Base-by-base conservation (phyloP, 1,140 invertebrate species). In the Diorhabda carinulata region DNA sequence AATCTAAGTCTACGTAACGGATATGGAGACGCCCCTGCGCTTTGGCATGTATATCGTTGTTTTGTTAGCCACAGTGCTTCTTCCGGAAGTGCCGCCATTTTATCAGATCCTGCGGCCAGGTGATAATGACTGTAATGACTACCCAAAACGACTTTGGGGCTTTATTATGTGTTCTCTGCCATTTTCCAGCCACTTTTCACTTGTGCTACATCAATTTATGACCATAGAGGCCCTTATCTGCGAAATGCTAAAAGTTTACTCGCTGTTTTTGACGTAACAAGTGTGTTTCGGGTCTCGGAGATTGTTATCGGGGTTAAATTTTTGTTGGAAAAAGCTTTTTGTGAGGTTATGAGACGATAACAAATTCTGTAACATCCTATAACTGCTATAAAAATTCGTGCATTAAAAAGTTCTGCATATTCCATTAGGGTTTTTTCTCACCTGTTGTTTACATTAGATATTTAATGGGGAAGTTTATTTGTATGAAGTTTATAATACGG, bases 81-180 rank as follows among this genome's bases (percentile, higher is more conserved):
- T 25, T 43, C 66, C 41, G 59, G 58, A 57, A 8, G 10, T 10
- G 52, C 57, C n/a, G 58, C 42, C 58, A 58, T 9, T n/a, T 40
- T 67, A 67, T 67, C 66, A 58, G 66, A 68, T 68, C 57, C 67
- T 68, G 67, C 52, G 67, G 67, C 47, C 67, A 68, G 67, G 61
- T 68, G 67, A 68, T 68, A 68, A 68, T 63, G 67, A 68, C 42
- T 63, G 44, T 68, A 68, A 68, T 68, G 64, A 65, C 64, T 65
- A 65, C n/a, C 64, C 40, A 65, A 52, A 65, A 65, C 64, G 64
- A 65, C 64, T 65, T 65, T 65, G 44, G 47, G 44, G 56, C 43
- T 40, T 65, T 57, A 65, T 65, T 65, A 65, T 65, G 64, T 57
- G 64, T 65, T 47, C 56, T 56, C 41, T 7, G 64, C 64, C 42